Base-by-base conservation (phyloP, 2,113 vertebrate species). In the Corythoichthys intestinalis region DNA sequence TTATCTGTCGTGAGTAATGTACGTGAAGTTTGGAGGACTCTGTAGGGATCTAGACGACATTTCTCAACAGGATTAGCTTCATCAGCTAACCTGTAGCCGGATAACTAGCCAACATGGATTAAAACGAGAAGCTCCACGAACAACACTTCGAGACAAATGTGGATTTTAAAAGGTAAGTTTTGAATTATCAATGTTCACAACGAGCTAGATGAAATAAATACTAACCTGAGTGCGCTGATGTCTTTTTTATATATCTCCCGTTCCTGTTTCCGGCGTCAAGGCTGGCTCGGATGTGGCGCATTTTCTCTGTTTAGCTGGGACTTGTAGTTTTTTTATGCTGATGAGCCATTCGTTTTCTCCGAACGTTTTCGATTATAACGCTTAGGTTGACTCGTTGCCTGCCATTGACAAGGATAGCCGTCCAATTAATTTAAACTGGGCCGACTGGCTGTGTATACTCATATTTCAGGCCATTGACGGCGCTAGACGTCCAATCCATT, bases 311-410 rank as follows among this genome's bases (percentile, higher is more conserved):
- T 13, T 13, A 12, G 2, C 61, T 58, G 87, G 90, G 86, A 79
- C 67, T 67, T 90, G 89, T 86, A 86, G 86, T 91, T 47, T 54
- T 54, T 63, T 71, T 35, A 14, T 2, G 4, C 53, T 9, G n/a
- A 28, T 48, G 48, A 1, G 4, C 15, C n/a, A 1, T 4, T 14
- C 20, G 20, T 28, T 28, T 28, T 28, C 20, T 28, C 20, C 20
- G 50, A 1, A 34, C 28, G 3, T 60, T 41, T 2, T 17, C 1
- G 1, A n/a, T 61, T 44, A 44, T 5, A 44, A 44, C 9, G 41
- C 1, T 44, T 28, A 5, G 41, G 9, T 44, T 44, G 9, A 6
- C 9, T 44, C 6, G 41, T 4, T 8, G 1, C 2, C 41, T 44
- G 6, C 6, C 41, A 7, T 44, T 44, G 41, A 44, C 3, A 44